Evolutionary conservation across 64 coral and sea anemone genomes (phyloP).

Genomic region (Montipora foliosa): DNA sequence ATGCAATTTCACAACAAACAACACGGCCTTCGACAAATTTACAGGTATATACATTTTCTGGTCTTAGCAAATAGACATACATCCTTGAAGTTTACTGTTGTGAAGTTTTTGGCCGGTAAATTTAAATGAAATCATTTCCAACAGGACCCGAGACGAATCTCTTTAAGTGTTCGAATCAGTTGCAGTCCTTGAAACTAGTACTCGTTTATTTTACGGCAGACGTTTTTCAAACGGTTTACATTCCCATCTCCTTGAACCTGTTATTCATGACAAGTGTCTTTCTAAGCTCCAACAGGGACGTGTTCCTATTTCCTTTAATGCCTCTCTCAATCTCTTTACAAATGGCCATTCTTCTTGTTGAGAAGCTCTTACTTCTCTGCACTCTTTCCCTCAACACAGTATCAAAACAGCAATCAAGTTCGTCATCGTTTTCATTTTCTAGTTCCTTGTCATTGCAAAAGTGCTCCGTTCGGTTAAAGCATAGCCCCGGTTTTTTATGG

Average conservation of each 20-base stretch:
- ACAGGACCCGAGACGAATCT: too few relatives aligned
- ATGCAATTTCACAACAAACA: too few relatives aligned
- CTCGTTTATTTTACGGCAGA: not conserved
- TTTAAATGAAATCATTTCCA: too few relatives aligned
- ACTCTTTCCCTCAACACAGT: constrained; percentile 7
- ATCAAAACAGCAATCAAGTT: too few relatives aligned
- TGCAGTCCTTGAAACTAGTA: too few relatives aligned
- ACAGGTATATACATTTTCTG: too few relatives aligned
- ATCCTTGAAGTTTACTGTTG: too few relatives aligned
- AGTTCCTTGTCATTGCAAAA: not conserved
- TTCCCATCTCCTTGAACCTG: constrained; percentile 51
- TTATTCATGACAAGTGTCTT: constrained; percentile 36
- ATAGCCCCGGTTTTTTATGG: not conserved
- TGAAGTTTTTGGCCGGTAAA: too few relatives aligned
- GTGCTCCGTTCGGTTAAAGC: not conserved
- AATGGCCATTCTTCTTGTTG: constrained; percentile 34
- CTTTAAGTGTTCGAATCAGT: too few relatives aligned
- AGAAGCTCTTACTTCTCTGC: constrained; percentile 1
- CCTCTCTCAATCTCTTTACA: constrained; percentile 29
- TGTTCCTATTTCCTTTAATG: not conserved
- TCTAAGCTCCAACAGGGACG: constrained; percentile 5
- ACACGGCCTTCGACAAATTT: too few relatives aligned
- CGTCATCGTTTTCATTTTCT: not conserved
- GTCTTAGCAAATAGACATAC: too few relatives aligned
- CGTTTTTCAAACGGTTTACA: not conserved